Conservation (phyloP, 2,888 invertebrate genomes). For the Endotricha flammealis region DNA sequence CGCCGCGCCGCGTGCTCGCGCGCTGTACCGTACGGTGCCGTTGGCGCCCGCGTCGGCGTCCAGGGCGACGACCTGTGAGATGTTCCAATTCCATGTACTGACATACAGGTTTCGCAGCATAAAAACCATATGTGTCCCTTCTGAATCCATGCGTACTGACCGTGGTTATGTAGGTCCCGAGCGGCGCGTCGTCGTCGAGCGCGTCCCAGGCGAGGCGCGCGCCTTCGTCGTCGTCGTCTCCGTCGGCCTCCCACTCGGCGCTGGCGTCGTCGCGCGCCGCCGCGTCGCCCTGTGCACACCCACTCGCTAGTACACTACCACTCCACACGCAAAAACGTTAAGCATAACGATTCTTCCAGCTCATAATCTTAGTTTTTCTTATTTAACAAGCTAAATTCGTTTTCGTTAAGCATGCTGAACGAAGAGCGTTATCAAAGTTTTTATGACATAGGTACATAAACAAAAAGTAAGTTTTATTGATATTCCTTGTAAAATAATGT, state of each 20-base stretch:
- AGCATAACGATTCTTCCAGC: too few relatives aligned
- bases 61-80: slow-evolving; percentile 85
- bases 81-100: too few relatives aligned
- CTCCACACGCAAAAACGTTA: slow-evolving; percentile 11
- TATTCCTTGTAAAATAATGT: too few relatives aligned
- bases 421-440: too few relatives aligned
- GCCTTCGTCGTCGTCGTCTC: slow-evolving; percentile 37
- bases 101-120: too few relatives aligned
- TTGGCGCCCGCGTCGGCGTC: slow-evolving; percentile 91
- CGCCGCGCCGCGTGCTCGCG: slow-evolving; percentile 82
- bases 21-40: slow-evolving; percentile 88
- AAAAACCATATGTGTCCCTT: too few relatives aligned
- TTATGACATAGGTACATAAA: too few relatives aligned
- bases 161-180: slow-evolving; percentile 44
- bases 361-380: too few relatives aligned
- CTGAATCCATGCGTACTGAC: too few relatives aligned
- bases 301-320: slow-evolving; percentile 21
- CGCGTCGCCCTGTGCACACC: slow-evolving; percentile 29
- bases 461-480: too few relatives aligned
- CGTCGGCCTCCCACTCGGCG: slow-evolving; percentile 48
- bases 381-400: too few relatives aligned
- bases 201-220: slow-evolving; percentile 39
- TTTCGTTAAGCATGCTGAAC: too few relatives aligned
- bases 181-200: slow-evolving; percentile 30
- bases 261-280: slow-evolving; percentile 35